Conservation (phyloP, 1,140 invertebrate genomes). For the Nilaparvata lugens region DNA sequence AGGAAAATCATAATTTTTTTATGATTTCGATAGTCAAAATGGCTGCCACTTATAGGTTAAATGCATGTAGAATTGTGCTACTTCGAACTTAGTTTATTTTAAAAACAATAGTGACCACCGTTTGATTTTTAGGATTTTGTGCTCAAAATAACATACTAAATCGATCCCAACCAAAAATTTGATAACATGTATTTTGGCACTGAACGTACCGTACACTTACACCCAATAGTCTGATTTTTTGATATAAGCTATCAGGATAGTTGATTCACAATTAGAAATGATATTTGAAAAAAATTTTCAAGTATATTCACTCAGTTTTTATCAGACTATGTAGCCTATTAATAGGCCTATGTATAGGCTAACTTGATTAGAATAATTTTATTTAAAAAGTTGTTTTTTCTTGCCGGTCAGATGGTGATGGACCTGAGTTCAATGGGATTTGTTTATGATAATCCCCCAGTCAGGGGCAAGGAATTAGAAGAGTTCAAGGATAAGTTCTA, state of each 20-base stretch:
- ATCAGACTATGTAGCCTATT: neutral
- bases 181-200: too few species aligned
- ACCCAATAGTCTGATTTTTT: neutral
- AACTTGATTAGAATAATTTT: neutral
- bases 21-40: too few species aligned
- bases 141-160: too few species aligned
- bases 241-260: neutral
- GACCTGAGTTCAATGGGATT: slow-evolving; percentile 74
- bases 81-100: too few species aligned
- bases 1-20: too few species aligned
- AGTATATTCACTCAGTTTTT: neutral
- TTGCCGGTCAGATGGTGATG: slow-evolving; percentile 71
- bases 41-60: too few species aligned
- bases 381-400: neutral
- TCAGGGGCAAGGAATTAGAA: slow-evolving; percentile 70
- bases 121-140: too few species aligned
- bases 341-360: neutral
- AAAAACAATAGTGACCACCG: too few species aligned
- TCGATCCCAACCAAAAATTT: too few species aligned
- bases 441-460: slow-evolving; percentile 62
- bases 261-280: neutral
- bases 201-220: too few species aligned
- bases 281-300: neutral
- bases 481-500: slow-evolving; percentile 73
- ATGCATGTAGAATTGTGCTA: too few species aligned